These are phyloP conservation scores for Cephus spinipes DNA, from an alignment of 2,888 invertebrate genomes.

Conservation along the genomic window DNA sequence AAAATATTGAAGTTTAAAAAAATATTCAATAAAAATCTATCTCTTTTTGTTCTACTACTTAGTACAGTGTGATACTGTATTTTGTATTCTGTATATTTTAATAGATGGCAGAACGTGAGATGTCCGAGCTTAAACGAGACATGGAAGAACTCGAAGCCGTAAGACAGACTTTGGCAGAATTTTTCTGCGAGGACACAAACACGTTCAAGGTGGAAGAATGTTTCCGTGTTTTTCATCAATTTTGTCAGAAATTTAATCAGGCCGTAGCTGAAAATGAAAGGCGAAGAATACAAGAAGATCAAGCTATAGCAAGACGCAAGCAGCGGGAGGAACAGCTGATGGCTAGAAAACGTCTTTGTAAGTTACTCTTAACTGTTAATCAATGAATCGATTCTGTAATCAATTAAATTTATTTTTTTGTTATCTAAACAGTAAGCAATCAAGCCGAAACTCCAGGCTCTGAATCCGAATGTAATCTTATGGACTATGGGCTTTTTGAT, in stretches of 20 bases:
- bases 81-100: conserved; percentile 30
- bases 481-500: conserved; percentile 84
- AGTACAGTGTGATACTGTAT: not conserved
- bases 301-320: conserved; percentile 81
- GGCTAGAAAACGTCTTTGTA: conserved; percentile 73
- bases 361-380: conserved; percentile 35
- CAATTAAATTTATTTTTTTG: conserved; percentile 10
- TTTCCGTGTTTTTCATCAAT: conserved; percentile 88
- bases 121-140: conserved; percentile 80
- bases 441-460: conserved; percentile 80
- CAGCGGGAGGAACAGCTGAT: conserved; percentile 81
- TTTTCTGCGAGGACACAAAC: conserved; percentile 93
- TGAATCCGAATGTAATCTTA: conserved; percentile 78
- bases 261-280: conserved; percentile 88
- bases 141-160: conserved; percentile 86
- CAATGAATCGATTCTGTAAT: not conserved
- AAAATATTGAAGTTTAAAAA: conserved; percentile 23
- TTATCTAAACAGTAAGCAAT: conserved; percentile 69
- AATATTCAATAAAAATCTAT: not conserved
- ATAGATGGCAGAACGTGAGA: conserved; percentile 83
- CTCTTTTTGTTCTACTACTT: not conserved
- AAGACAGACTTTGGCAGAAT: conserved; percentile 85
- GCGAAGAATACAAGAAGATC: conserved; percentile 85
- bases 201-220: conserved; percentile 95
- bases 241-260: conserved; percentile 88